phyloP scores from a whole-genome alignment of 2,888 invertebrate species.

The Sesamia inferens region DNA sequence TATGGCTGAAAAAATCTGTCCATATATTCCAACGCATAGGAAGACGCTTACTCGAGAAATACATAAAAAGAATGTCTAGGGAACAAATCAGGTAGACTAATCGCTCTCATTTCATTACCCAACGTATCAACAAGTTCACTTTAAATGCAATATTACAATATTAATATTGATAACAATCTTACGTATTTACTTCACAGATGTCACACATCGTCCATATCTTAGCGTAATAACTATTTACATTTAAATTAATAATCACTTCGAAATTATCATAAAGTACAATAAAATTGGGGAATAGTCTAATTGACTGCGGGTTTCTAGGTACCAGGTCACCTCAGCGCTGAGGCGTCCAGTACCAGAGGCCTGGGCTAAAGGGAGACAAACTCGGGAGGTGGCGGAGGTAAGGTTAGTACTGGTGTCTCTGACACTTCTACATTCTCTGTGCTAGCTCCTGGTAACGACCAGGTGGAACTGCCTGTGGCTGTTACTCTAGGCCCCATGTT shows the following conservation, averaged over 20 bases:
- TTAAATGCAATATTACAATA: conserved; percentile 80
- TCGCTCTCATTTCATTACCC: conserved; percentile 74
- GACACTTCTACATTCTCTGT: conserved; percentile 79
- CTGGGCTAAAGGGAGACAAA: conserved; percentile 88
- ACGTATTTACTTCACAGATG: conserved; percentile 87
- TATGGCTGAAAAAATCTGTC: conserved; percentile 58
- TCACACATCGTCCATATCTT: conserved; percentile 85
- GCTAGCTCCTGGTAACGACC: conserved; percentile 93
- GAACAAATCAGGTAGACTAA: conserved; percentile 78
- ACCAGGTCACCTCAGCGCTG: conserved; percentile 87
- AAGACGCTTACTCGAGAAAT: conserved; percentile 84
- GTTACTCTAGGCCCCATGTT: conserved; percentile 97
- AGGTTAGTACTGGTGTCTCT: conserved; percentile 84
- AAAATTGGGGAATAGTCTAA: conserved; percentile 87
- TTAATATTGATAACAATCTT: conserved; percentile 88
- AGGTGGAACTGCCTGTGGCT: conserved; percentile 95
- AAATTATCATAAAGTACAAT: conserved; percentile 81
- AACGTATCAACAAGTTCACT: conserved; percentile 82
- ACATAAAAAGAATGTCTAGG: conserved; percentile 81
- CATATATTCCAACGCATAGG: conserved; percentile 71
- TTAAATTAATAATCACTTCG: conserved; percentile 79
- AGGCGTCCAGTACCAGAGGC: conserved; percentile 87
- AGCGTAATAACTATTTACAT: conserved; percentile 80
- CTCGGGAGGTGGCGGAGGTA: conserved; percentile 90
- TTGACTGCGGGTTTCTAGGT: conserved; percentile 83